A percentile compares a stretch with the other conserved stretches of the same genome.
phyloP scores from a whole-genome alignment of 2,888 invertebrate genomes.

The Cephus pygmeus region DNA sequence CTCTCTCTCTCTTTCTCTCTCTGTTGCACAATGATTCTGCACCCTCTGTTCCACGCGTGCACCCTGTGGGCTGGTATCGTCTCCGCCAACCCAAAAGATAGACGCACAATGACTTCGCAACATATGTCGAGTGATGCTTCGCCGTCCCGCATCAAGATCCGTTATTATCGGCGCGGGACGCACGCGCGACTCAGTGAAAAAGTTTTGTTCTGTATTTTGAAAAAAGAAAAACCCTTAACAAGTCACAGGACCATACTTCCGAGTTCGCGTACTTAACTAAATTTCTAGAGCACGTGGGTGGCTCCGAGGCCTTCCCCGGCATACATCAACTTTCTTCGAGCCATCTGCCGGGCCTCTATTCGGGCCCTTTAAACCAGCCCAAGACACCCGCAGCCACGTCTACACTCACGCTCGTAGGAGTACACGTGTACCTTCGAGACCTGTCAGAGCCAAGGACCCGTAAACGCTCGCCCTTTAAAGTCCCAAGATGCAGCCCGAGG shows the following conservation, averaged over 20 bases:
- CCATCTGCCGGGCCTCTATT: constrained; percentile 46
- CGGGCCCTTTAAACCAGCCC: constrained; percentile 53
- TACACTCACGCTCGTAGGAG: not conserved
- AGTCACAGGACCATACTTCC: not conserved
- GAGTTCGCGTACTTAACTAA: constrained; percentile 6
- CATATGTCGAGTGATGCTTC: constrained; percentile 55
- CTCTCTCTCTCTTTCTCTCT: not conserved
- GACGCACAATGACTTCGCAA: constrained; percentile 48
- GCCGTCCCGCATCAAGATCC: constrained; percentile 51
- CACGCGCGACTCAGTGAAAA: not conserved
- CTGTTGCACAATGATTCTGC: not conserved
- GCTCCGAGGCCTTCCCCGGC: constrained; percentile 17
- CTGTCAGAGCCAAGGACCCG: constrained; percentile 58
- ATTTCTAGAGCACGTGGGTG: constrained; percentile 40
- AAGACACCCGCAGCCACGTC: constrained; percentile 44
- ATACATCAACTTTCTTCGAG: constrained; percentile 41
- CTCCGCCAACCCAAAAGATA: not conserved
- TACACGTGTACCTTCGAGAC: constrained; percentile 52
- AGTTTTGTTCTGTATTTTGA: not conserved
- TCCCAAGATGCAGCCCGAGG: not conserved
- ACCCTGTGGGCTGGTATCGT: not conserved
- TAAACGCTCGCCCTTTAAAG: constrained; percentile 49
- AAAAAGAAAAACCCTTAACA: not conserved
- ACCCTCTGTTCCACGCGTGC: not conserved
- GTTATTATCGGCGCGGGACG: constrained; percentile 45